phyloP scores from a whole-genome alignment of 2,797 vertebrate genomes.

The Etheostoma perlongum region DNA sequence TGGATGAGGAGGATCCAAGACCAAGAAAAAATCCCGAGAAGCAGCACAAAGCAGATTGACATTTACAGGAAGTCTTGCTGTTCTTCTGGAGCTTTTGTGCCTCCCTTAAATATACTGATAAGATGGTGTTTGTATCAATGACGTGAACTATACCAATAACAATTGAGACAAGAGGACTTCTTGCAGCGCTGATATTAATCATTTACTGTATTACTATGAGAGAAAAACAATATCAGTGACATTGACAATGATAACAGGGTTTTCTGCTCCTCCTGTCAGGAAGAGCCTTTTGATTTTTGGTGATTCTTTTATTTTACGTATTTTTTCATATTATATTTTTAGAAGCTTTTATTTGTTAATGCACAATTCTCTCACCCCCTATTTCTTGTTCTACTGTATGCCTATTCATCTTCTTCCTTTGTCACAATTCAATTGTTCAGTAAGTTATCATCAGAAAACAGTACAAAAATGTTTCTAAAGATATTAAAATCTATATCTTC shows the following conservation, averaged over 20 bases:
- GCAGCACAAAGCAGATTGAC: slow-evolving; percentile 35
- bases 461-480: slow-evolving; percentile 93
- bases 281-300: slow-evolving; percentile 59
- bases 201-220: slow-evolving; percentile 84
- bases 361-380: slow-evolving; percentile 73
- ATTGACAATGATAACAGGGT: slow-evolving; percentile 87
- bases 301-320: slow-evolving; percentile 67
- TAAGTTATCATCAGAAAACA: slow-evolving; percentile 84
- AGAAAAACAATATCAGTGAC: slow-evolving; percentile 82
- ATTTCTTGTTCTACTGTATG: slow-evolving; percentile 61
- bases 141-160: slow-evolving; percentile 79
- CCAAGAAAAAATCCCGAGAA: slow-evolving; percentile 67
- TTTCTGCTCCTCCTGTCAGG: slow-evolving; percentile 74
- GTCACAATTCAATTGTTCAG: slow-evolving; percentile 79
- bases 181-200: slow-evolving; percentile 85
- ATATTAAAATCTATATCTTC: slow-evolving; percentile 94
- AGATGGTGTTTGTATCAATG: slow-evolving; percentile 81
- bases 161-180: slow-evolving; percentile 69
- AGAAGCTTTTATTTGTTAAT: slow-evolving; percentile 73
- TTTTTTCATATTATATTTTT: slow-evolving; percentile 79
- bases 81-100: slow-evolving; percentile 76
- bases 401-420: slow-evolving; percentile 67
- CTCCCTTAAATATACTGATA: slow-evolving; percentile 69
- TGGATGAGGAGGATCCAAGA: slow-evolving; percentile 59
- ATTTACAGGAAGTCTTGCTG: slow-evolving; percentile 46